phyloP scores from a whole-genome alignment of 2,888 invertebrate species.

The Drosophila affinis region DNA sequence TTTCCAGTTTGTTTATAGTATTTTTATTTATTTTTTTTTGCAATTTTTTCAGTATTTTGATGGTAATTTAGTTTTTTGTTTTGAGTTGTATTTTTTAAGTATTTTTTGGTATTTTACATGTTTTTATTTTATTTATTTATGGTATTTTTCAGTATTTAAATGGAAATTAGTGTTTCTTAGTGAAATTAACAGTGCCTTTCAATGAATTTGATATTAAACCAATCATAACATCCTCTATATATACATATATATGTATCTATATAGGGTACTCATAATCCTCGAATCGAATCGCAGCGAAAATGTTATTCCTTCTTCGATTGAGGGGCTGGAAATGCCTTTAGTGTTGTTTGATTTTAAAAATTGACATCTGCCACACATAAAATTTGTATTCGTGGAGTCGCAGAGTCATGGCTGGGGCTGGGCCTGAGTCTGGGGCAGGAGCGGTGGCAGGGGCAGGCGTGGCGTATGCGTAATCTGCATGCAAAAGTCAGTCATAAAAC shows the following conservation, averaged over 20 bases:
- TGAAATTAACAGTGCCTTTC: too few relatives aligned
- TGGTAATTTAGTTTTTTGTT: too few relatives aligned
- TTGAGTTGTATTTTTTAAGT: background rate
- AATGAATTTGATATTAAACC: too few relatives aligned
- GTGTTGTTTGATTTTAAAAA: conserved; percentile 31
- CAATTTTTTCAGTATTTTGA: background rate
- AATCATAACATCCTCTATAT: background rate
- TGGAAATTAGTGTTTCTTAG: too few relatives aligned
- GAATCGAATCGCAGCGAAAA: background rate
- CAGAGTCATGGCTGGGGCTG: background rate
- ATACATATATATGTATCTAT: background rate
- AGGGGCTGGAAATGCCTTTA: conserved; percentile 6
- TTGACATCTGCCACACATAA: conserved; percentile 37
- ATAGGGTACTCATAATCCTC: background rate
- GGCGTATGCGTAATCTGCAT: conserved; percentile 73
- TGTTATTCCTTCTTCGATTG: background rate
- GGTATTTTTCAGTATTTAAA: too few relatives aligned
- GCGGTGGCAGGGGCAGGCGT: conserved; percentile 24
- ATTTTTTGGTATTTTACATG: background rate
- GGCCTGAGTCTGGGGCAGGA: background rate
- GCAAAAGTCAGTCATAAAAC: conserved; percentile 74
- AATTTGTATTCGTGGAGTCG: background rate
- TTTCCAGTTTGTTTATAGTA: too few relatives aligned
- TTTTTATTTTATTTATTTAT: too few relatives aligned
- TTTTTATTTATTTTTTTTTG: background rate